These are phyloP conservation scores for Ceriagrion tenellum DNA, from an alignment of 2,888 invertebrate genomes.

Conservation along the genomic window DNA sequence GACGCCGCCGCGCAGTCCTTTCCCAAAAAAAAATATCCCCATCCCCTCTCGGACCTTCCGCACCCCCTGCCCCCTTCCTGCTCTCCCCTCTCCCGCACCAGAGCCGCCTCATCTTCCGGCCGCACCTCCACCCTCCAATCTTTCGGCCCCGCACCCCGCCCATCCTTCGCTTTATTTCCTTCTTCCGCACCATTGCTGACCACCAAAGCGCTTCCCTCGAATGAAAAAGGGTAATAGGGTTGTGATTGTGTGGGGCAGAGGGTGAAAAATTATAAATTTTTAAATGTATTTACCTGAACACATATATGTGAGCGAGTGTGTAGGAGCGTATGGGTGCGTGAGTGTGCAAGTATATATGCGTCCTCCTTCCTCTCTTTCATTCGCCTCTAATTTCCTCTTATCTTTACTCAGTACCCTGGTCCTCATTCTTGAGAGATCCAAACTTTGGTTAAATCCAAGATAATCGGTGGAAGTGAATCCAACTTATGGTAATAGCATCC, in stretches of 20 bases:
- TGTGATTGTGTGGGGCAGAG: slow-evolving; percentile 54
- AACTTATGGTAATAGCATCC: no score
- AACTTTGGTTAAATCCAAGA: no score
- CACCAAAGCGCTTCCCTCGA: slow-evolving; percentile 30
- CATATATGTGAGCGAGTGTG: not conserved
- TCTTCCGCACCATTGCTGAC: slow-evolving; percentile 13
- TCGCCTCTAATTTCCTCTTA: no score
- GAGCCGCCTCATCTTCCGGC: not conserved
- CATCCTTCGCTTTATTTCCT: not conserved
- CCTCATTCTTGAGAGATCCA: no score
- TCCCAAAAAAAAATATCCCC: not conserved
- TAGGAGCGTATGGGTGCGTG: no score
- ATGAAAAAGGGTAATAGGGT: slow-evolving; percentile 65
- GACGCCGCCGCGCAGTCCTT: not conserved
- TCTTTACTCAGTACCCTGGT: no score
- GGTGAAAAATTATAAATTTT: not conserved
- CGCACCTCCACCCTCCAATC: not conserved
- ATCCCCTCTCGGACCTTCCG: not conserved
- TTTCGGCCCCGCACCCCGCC: not conserved
- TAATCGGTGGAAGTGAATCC: no score
- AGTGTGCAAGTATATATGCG: no score
- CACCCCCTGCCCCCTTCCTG: not conserved
- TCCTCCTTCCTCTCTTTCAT: no score
- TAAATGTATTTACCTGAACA: not conserved
- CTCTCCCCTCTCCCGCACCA: not conserved